Base-by-base conservation (phyloP, 2,888 invertebrate species). In the Synergus japonicus region DNA sequence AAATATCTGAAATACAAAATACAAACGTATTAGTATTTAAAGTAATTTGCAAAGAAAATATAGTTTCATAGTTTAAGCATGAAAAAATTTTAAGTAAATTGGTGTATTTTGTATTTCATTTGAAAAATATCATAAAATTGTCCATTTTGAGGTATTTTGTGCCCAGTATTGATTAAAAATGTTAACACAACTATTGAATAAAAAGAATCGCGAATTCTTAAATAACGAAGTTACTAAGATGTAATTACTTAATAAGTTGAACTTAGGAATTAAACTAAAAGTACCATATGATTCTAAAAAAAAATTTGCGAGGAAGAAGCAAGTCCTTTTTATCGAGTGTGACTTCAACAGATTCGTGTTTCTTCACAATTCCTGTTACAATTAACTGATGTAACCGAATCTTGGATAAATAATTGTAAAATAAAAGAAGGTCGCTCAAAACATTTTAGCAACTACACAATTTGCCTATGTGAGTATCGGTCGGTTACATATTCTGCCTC, bases 321-420 rank as follows among this genome's bases (percentile, higher is more conserved):
- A 69, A 69, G 12, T 10, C n/a, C 37, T 54, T 54, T 41, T 54
- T 37, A 73, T 37, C 15, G 49, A 37, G 4, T 54, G 29, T 4
- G 37, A 73, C 37, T 67, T 67, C 13, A 46, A 67, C 18, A 67
- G 46, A 22, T 67, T 67, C 46, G 67, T 18, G 67, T 46, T 67
- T 67, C 44, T 18, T 66, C 44, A 44, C 22, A 22, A 22, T 22
- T 22, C n/a, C 67, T 8, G 29, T 8, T 22, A 46, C 4, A 69
- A 37, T 37, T 37, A 66, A 54, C 15, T 49, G 69, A 37, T 73
- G 37, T 12, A 37, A 54, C n/a, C 37, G 54, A 73, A 54, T 73
- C 54, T 73, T 73, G 73, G 54, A 54, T 54, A 54, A 73, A 54
- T 54, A 29, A 73, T 73, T 73, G n/a, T 73, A 73, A 73, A 73